Conservation (phyloP, 1,140 invertebrate species). For the Steinernema feltiae region DNA sequence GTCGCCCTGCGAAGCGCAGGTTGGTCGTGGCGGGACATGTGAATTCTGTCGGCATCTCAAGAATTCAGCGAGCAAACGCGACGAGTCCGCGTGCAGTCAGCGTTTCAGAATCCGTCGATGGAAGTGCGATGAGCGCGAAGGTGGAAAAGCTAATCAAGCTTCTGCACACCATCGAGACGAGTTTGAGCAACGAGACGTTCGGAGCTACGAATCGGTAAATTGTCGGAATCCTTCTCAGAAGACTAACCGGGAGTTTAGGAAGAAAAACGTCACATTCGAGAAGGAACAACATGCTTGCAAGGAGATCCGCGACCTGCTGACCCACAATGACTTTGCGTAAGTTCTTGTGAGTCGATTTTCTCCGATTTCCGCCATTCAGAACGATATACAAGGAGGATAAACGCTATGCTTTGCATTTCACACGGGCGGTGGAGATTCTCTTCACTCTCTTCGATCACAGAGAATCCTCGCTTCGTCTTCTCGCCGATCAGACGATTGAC, state of each 20-base stretch:
- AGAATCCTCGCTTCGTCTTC: neutral
- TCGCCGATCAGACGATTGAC: neutral
- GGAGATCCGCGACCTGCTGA: neutral
- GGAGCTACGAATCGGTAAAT: neutral
- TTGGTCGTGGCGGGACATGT: no score
- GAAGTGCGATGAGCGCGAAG: conserved; percentile 6
- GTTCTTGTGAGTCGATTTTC: neutral
- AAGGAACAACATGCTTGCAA: neutral
- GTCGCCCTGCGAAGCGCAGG: no score
- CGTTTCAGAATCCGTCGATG: neutral
- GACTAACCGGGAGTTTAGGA: neutral
- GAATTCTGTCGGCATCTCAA: neutral
- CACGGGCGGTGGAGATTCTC: neutral
- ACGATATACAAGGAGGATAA: conserved; percentile 11
- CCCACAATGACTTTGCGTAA: neutral
- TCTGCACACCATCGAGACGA: neutral
- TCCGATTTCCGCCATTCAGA: neutral
- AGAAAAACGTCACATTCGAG: neutral
- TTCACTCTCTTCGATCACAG: neutral
- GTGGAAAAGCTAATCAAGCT: conserved; percentile 13
- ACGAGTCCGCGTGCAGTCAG: neutral
- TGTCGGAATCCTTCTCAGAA: no score
- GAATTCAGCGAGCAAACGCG: neutral
- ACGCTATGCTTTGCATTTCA: neutral
- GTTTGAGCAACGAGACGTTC: neutral